Percentiles rank a stretch among this genome's conserved stretches.
Conservation (phyloP, 2,113 vertebrate species). For the Pavo muticus region DNA sequence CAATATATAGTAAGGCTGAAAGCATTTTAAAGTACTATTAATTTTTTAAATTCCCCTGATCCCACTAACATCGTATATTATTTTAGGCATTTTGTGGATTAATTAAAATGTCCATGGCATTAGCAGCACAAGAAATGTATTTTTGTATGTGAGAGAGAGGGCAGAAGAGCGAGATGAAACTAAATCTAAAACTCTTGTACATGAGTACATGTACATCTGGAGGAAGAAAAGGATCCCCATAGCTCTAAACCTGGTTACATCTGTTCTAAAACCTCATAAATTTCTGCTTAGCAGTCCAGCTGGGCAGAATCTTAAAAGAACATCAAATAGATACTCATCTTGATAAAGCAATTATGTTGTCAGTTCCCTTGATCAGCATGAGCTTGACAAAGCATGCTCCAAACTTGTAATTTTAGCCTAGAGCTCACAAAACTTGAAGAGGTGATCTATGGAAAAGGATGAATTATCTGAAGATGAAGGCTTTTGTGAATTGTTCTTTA, state of each 20-base stretch:
- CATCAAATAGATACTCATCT: conserved; percentile 20
- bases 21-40: not conserved
- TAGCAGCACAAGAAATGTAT: not conserved
- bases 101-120: not conserved
- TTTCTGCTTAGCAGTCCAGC: conserved; percentile 9
- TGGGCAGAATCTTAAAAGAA: conserved; percentile 36
- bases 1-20: not conserved
- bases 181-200: not conserved
- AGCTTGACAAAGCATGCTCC: conserved; percentile 49
- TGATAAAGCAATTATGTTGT: conserved; percentile 33
- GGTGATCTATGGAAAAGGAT: conserved; percentile 11
- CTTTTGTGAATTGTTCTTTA: not conserved
- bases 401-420: conserved; percentile 57
- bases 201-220: conserved; percentile 40
- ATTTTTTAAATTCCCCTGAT: not conserved
- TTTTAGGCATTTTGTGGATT: conserved; percentile 7
- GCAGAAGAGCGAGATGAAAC: not conserved
- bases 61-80: not conserved
- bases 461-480: not conserved
- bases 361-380: conserved; percentile 49
- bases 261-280: conserved; percentile 55
- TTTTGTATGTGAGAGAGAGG: not conserved
- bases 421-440: conserved; percentile 46
- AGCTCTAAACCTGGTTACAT: conserved; percentile 51
- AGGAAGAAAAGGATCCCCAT: conserved; percentile 34